phyloP scores from a whole-genome alignment of 2,797 vertebrate species.

The Phalloptychus januarius region DNA sequence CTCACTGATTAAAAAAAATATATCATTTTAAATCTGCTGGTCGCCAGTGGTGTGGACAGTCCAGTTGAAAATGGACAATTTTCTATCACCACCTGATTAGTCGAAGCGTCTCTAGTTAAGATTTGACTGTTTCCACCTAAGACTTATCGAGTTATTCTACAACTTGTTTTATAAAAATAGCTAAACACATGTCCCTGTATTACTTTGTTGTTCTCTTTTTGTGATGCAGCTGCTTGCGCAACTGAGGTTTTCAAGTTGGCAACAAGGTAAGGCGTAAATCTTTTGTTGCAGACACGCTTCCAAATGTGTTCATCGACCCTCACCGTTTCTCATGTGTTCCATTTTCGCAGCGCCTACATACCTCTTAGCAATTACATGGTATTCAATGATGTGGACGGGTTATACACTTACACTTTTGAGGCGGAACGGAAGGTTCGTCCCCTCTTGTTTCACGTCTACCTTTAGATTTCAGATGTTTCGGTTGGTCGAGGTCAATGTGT shows the following conservation, averaged over 20 bases:
- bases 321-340: neutral
- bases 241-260: slow-evolving; percentile 96
- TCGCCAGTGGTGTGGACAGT: neutral
- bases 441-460: neutral
- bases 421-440: slow-evolving; percentile 90
- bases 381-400: slow-evolving; percentile 91
- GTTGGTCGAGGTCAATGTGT: slow-evolving; percentile 6
- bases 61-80: neutral
- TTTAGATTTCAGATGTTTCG: neutral
- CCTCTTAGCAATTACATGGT: slow-evolving; percentile 94
- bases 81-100: neutral
- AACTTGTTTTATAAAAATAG: slow-evolving; percentile 11
- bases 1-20: neutral
- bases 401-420: slow-evolving; percentile 93
- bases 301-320: slow-evolving; percentile 13
- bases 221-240: slow-evolving; percentile 86
- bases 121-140: neutral
- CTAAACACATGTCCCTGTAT: neutral
- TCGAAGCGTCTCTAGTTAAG: neutral
- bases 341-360: slow-evolving; percentile 83
- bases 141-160: slow-evolving; percentile 14
- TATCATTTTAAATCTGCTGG: neutral
- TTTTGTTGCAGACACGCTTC: neutral
- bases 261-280: slow-evolving; percentile 83
- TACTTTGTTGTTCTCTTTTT: slow-evolving; percentile 20